phyloP scores from a whole-genome alignment of 2,888 invertebrate genomes.

The Sesia bembeciformis region DNA sequence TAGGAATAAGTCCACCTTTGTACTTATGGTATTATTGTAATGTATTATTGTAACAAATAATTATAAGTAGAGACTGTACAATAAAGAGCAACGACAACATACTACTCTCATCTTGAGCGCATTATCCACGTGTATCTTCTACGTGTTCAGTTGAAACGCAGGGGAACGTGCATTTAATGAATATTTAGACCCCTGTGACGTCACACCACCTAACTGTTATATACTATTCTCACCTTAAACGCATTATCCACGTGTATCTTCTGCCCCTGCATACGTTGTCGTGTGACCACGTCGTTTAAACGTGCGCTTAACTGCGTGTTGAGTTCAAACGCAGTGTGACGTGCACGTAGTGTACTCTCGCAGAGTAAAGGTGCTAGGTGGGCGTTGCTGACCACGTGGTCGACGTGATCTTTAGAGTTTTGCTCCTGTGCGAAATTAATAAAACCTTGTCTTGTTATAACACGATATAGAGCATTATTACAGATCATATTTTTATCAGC shows the following conservation, averaged over 20 bases:
- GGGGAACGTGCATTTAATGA: too few species aligned
- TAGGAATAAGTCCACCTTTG: too few species aligned
- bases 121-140: constrained; percentile 54
- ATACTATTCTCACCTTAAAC: constrained; percentile 33
- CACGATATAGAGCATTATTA: too few species aligned
- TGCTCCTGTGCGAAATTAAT: constrained; percentile 19
- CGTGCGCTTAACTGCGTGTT: constrained; percentile 9
- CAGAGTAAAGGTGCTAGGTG: constrained; percentile 30
- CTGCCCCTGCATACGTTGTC: constrained; percentile 24
- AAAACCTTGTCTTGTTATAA: too few species aligned
- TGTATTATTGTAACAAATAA: too few species aligned
- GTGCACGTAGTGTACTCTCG: constrained; percentile 28
- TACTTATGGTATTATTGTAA: too few species aligned
- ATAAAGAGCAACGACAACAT: too few species aligned
- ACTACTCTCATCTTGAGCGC: constrained; percentile 40
- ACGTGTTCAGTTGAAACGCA: too few species aligned
- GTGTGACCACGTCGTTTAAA: constrained; percentile 6
- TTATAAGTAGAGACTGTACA: too few species aligned
- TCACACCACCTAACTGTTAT: too few species aligned
- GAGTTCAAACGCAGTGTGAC: background rate
- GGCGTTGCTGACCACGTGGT: constrained; percentile 23
- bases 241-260: constrained; percentile 61
- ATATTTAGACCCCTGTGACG: too few species aligned
- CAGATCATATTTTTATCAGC: too few species aligned
- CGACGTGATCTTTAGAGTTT: constrained; percentile 21